Base-by-base conservation (phyloP, 2,797 vertebrate species). In the Emydoidea blandingii region DNA sequence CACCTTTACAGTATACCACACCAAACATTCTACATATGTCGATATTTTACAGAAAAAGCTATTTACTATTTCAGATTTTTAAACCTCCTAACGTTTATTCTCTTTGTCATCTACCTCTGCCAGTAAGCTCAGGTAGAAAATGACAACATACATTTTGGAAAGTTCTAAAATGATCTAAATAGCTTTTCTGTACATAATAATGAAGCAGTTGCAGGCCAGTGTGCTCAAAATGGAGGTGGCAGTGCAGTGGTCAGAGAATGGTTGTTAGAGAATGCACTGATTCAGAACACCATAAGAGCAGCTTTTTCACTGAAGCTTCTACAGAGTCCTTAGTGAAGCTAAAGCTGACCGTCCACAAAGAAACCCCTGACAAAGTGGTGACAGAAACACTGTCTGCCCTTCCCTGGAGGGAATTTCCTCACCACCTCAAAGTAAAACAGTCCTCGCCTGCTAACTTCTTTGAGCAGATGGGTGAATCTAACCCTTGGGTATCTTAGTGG, bases 401-500 rank as follows among this genome's bases (percentile, higher is more conserved):
- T 85, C 76, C 92, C 72, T 53, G 90, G 83, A 74, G 80, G 57
- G 82, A 79, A 93, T 79, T 79, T 11, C 41, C 4, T 8, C 4
- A 78, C 47, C 57, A 53, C 34, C 57, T 62, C 16, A 82, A 27
- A 16, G 4, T 54, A 3, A 54, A 89, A 65, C 68, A 65, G 65
- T 81, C 31, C 83, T 89, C 78, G 54, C 85, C 89, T 85, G 83
- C 56, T 89, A 47, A 92, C 86, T 65, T 89, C 91, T 68, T 54
- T 79, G 65, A 89, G 87, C 79, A 92, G 79, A 89, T 89, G 68
- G 79, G 83, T 76, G 25, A 92, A 85, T 72, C 52, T 78, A 85
- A 86, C 82, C 86, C 91, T 76, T 78, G 41, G 72, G 62, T 85
- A 80, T 89, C 83, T n/a, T 62, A 92, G 54, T 92, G 87, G 87